Evolutionary conservation across 2,797 vertebrate genomes (phyloP).

Genomic region (Peromyscus attwateri): DNA sequence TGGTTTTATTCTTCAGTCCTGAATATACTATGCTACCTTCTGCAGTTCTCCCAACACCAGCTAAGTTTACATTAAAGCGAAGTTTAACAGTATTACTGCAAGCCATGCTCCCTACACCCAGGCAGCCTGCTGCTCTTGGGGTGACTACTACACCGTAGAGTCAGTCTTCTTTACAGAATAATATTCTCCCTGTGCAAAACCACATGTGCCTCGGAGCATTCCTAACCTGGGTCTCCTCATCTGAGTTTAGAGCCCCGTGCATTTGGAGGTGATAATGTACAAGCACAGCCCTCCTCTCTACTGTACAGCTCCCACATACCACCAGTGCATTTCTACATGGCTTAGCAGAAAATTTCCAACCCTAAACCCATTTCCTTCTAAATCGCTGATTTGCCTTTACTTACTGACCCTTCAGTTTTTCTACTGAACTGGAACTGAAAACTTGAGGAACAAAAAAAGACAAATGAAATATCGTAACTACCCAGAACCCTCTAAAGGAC

Average conservation of each 20-base stretch:
- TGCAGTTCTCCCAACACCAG: not conserved
- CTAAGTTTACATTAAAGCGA: constrained; percentile 67
- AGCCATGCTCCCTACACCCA: not conserved
- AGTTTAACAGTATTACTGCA: constrained; percentile 61
- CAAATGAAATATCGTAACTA: constrained; percentile 49
- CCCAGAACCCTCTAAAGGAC: constrained; percentile 39
- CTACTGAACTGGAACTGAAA: constrained; percentile 68
- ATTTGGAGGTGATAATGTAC: not conserved
- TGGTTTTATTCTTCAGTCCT: constrained; percentile 27
- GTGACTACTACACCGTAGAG: not conserved
- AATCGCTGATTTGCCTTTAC: constrained; percentile 76
- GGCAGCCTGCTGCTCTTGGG: not conserved
- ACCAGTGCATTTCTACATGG: constrained; percentile 67
- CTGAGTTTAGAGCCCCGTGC: constrained; percentile 41
- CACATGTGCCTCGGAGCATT: not conserved
- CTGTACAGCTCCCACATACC: constrained; percentile 33
- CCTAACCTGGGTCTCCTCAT: constrained; percentile 38
- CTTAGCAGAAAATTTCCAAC: constrained; percentile 80
- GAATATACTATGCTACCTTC: constrained; percentile 25
- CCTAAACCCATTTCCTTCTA: constrained; percentile 72
- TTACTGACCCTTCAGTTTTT: constrained; percentile 72
- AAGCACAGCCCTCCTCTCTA: not conserved
- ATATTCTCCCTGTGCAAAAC: constrained; percentile 39
- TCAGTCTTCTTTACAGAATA: constrained; percentile 51
- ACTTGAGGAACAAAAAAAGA: not conserved